Evolutionary conservation across 2,113 vertebrate genomes (phyloP).

Genomic region (Sceloporus tristichus): DNA sequence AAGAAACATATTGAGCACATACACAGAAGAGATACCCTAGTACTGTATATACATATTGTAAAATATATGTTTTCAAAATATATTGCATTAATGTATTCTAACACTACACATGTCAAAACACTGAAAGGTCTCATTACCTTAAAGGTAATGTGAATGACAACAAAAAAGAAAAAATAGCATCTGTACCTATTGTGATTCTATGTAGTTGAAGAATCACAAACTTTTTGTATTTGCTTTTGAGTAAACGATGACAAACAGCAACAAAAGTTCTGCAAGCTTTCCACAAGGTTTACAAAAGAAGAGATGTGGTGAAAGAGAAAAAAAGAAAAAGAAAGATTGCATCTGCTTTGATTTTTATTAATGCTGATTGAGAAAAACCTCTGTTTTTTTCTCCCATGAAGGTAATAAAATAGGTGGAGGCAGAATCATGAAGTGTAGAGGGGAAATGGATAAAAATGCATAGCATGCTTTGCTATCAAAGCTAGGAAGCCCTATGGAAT

Average conservation of each 20-base stretch:
- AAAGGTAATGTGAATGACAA: background rate
- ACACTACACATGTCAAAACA: background rate
- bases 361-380: background rate
- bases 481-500: slow-evolving; percentile 20
- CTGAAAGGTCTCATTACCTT: background rate
- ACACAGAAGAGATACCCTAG: background rate
- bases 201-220: background rate
- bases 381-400: background rate
- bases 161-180: background rate
- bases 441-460: slow-evolving; percentile 37
- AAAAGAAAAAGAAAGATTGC: slow-evolving; percentile 11
- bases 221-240: background rate
- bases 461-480: slow-evolving; percentile 22
- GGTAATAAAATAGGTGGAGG: background rate
- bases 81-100: background rate
- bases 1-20: background rate
- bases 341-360: slow-evolving; percentile 25
- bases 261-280: background rate
- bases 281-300: slow-evolving; percentile 10
- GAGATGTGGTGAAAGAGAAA: background rate
- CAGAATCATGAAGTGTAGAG: background rate
- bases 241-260: background rate
- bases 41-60: background rate
- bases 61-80: background rate
- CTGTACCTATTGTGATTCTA: background rate